These are phyloP conservation scores for Heliothis peltigera DNA, from an alignment of 2,888 invertebrate genomes.

Conservation along the genomic window DNA sequence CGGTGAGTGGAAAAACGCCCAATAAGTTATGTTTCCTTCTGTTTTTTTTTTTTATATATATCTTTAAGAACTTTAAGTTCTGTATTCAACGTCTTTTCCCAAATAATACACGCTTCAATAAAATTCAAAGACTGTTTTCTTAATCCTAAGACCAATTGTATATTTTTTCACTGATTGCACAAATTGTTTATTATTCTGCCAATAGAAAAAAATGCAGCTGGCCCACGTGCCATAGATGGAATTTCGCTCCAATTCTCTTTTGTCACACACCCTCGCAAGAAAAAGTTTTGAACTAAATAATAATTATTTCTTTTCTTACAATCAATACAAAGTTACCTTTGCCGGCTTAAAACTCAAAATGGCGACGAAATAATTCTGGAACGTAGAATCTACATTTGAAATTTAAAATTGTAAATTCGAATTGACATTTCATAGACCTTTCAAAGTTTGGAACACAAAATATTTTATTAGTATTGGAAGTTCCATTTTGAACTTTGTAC, in stretches of 20 bases:
- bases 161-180: conserved; percentile 55
- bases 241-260: conserved; percentile 73
- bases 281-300: conserved; percentile 50
- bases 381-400: conserved; percentile 1
- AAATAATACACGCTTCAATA: conserved; percentile 45
- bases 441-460: conserved; percentile 9
- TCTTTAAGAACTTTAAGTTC: conserved; percentile 1
- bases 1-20: too few species aligned
- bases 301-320: conserved; percentile 51
- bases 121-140: conserved; percentile 46
- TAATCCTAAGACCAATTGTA: conserved; percentile 45
- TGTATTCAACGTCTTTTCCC: conserved; percentile 26
- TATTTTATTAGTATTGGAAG: neutral
- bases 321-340: conserved; percentile 50
- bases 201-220: conserved; percentile 69
- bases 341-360: conserved; percentile 30
- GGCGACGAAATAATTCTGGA: neutral
- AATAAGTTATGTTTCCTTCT: too few species aligned
- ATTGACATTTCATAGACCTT: conserved; percentile 57
- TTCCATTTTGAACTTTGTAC: conserved; percentile 28
- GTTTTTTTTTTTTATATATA: too few species aligned
- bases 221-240: conserved; percentile 67
- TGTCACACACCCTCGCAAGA: conserved; percentile 64
- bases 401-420: conserved; percentile 30
- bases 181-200: conserved; percentile 51